Evolutionary conservation across 2,888 invertebrate species (phyloP).

Genomic region (Macaria liturata): DNA sequence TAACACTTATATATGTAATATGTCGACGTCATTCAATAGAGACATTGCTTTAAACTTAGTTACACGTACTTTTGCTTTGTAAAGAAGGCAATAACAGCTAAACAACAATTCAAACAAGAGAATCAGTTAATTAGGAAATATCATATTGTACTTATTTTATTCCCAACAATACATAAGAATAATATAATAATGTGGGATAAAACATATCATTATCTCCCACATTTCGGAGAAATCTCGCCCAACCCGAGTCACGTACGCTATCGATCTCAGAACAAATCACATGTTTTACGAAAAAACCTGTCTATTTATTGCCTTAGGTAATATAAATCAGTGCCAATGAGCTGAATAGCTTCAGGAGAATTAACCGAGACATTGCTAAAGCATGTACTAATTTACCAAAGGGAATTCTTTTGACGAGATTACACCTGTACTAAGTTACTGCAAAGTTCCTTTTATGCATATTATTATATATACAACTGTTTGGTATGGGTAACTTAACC

Average conservation of each 20-base stretch:
- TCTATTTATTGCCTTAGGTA: conserved; percentile 32
- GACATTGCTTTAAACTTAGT: too few species aligned
- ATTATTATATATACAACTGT: too few species aligned
- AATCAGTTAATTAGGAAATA: too few species aligned
- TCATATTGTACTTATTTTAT: too few species aligned
- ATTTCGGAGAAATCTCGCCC: conserved; percentile 24
- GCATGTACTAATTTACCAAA: conserved; percentile 11
- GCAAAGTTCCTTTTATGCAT: too few species aligned
- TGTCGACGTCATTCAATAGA: too few species aligned
- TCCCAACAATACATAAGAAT: not conserved
- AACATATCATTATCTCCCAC: conserved; percentile 2
- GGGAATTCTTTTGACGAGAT: conserved; percentile 18
- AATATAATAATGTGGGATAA: conserved; percentile 1
- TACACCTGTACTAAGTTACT: not conserved
- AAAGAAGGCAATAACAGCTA: too few species aligned
- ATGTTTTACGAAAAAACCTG: conserved; percentile 34
- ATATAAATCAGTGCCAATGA: conserved; percentile 21
- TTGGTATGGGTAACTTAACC: too few species aligned
- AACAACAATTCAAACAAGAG: too few species aligned
- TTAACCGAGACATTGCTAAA: conserved; percentile 21
- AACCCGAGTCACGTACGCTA: conserved; percentile 45
- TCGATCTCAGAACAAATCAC: conserved; percentile 44
- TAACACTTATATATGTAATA: too few species aligned
- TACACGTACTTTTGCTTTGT: too few species aligned
- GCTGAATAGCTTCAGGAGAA: conserved; percentile 20